Percentiles rank a stretch among this genome's conserved stretches.
These are phyloP conservation scores for Saccopteryx leptura DNA, from an alignment of 2,113 vertebrate genomes.

Conservation along the genomic window DNA sequence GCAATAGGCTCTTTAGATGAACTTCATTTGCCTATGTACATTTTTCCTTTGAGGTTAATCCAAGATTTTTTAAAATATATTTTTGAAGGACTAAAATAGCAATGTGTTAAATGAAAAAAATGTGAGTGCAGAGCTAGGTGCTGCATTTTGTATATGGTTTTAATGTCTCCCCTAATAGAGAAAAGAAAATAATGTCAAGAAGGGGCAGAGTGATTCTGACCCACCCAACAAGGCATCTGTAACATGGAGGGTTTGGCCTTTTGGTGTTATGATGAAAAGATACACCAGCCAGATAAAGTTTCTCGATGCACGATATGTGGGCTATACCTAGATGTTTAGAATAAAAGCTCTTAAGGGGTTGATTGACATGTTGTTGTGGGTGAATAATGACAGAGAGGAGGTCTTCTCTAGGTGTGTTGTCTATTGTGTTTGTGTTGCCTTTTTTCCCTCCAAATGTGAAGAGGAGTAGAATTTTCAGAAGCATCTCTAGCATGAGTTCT, in stretches of 20 bases:
- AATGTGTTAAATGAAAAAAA: slow-evolving; percentile 82
- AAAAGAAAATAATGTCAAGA: background rate
- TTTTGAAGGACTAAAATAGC: slow-evolving; percentile 72
- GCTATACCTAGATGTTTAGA: background rate
- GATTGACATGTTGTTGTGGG: fast-evolving
- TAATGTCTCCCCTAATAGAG: background rate
- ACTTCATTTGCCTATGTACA: slow-evolving; percentile 57
- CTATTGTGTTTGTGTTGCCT: background rate
- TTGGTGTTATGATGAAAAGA: background rate
- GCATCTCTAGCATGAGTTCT: background rate
- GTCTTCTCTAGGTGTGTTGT: fast-evolving
- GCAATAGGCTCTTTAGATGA: background rate
- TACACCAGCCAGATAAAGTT: no score
- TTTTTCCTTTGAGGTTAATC: slow-evolving; percentile 79
- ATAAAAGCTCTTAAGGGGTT: fast-evolving
- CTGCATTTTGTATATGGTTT: background rate
- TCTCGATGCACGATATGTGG: fast-evolving
- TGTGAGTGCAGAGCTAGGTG: slow-evolving; percentile 47
- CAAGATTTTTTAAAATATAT: slow-evolving; percentile 65
- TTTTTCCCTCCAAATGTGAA: background rate
- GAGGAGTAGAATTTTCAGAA: background rate
- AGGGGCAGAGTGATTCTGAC: fast-evolving
- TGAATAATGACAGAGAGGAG: fast-evolving
- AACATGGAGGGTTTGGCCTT: fast-evolving
- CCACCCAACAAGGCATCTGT: fast-evolving